phyloP scores from a whole-genome alignment of 1,140 invertebrate genomes.

The Drosophila neocordata region DNA sequence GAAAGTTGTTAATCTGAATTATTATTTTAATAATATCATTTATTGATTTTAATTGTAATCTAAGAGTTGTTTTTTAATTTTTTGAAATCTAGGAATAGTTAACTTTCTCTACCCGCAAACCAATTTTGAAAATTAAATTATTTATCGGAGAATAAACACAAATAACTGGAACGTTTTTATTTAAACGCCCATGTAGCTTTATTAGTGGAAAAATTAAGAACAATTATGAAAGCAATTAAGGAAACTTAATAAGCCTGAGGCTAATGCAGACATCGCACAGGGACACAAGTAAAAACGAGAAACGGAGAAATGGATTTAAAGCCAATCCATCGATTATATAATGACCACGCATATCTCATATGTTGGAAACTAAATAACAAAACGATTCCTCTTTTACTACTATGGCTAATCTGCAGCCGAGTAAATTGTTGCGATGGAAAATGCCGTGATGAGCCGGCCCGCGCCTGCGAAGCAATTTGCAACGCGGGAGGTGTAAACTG shows the following conservation, averaged over 20 bases:
- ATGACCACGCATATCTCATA: constrained; percentile 19
- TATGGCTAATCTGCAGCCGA: constrained; percentile 33
- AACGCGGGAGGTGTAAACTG: constrained; percentile 77
- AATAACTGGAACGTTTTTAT: not conserved
- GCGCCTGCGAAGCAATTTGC: constrained; percentile 84
- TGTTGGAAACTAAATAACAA: not conserved
- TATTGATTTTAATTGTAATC: no score
- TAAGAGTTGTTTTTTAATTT: no score
- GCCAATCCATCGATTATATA: not conserved
- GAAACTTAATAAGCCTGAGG: not conserved
- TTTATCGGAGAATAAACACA: not conserved
- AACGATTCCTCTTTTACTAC: constrained; percentile 10
- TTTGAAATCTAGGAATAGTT: no score
- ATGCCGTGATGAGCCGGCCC: constrained; percentile 82
- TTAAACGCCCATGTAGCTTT: not conserved
- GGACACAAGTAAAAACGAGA: not conserved
- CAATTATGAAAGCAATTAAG: not conserved
- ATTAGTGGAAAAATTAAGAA: not conserved
- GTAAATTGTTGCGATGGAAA: constrained; percentile 29
- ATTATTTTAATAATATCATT: no score
- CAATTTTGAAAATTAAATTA: not conserved
- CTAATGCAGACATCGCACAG: not conserved
- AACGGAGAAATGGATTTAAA: not conserved
- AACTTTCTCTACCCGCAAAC: no score
- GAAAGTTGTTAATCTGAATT: no score